These are phyloP conservation scores for Euzetes globulus DNA, from an alignment of 2,888 invertebrate genomes.

Conservation along the genomic window DNA sequence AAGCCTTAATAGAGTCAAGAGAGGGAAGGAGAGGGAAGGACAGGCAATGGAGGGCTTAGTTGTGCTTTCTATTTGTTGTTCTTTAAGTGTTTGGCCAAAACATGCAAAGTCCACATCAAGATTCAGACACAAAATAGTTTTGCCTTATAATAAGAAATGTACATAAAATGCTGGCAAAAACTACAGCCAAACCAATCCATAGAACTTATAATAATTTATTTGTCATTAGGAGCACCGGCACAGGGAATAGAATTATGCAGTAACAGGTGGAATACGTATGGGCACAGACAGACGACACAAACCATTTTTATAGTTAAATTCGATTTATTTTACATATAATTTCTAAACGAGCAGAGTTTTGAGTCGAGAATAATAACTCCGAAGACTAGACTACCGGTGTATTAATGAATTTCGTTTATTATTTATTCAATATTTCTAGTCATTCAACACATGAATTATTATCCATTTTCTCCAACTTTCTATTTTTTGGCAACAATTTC, in stretches of 20 bases:
- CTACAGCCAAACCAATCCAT: not conserved
- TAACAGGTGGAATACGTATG: slow-evolving; percentile 6
- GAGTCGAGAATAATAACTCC: not conserved
- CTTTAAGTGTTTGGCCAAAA: not conserved
- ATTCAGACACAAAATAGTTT: not conserved
- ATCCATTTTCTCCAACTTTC: not conserved
- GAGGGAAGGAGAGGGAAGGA: not conserved
- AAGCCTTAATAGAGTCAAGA: slow-evolving; percentile 8
- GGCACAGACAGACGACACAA: not conserved
- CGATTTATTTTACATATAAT: not conserved
- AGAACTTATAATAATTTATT: slow-evolving; percentile 6
- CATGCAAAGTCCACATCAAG: slow-evolving; percentile 17
- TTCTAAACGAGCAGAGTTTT: too few species aligned
- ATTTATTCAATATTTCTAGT: slow-evolving; percentile 14
- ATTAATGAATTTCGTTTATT: not conserved
- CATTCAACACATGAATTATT: not conserved
- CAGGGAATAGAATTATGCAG: not conserved
- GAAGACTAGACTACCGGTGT: not conserved
- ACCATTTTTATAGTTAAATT: not conserved
- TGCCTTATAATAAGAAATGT: not conserved
- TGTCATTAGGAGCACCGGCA: not conserved
- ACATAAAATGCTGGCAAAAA: not conserved
- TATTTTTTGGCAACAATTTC: not conserved
- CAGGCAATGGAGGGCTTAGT: not conserved
- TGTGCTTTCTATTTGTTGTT: not conserved